phyloP scores from a whole-genome alignment of 1,140 invertebrate species.

The Rhizoglyphus robini region DNA sequence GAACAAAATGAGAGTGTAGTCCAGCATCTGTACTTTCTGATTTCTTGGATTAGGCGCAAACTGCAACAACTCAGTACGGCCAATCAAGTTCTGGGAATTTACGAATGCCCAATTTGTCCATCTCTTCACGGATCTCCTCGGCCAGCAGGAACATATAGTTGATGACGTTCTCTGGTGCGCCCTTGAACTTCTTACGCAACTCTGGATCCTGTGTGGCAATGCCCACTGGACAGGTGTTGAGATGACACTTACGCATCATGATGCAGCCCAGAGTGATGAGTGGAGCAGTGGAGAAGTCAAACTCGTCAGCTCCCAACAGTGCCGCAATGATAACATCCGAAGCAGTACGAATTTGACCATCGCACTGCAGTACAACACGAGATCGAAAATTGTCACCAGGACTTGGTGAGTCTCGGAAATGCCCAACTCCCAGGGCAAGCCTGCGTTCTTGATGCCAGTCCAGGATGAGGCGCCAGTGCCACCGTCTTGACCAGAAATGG shows the following conservation, averaged over 20 bases:
- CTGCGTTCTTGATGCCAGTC: slow-evolving; percentile 41
- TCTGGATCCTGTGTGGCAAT: slow-evolving; percentile 92
- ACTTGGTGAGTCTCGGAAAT: slow-evolving; percentile 42
- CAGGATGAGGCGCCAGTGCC: slow-evolving; percentile 41
- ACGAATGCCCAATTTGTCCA: slow-evolving; percentile 77
- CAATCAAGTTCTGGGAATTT: slow-evolving; percentile 85
- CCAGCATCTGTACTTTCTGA: slow-evolving; percentile 67
- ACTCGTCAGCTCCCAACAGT: slow-evolving; percentile 90
- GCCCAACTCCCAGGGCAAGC: slow-evolving; percentile 41
- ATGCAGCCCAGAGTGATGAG: slow-evolving; percentile 93
- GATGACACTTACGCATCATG: slow-evolving; percentile 99
- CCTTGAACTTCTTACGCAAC: slow-evolving; percentile 87
- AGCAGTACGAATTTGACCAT: slow-evolving; percentile 54
- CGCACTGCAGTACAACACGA: slow-evolving; percentile 36
- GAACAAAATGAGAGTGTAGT: slow-evolving; percentile 69
- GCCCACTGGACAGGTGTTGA: slow-evolving; percentile 98
- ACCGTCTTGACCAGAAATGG: slow-evolving; percentile 41
- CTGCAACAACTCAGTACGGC: slow-evolving; percentile 70
- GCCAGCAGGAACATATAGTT: slow-evolving; percentile 96
- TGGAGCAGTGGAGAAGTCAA: slow-evolving; percentile 96
- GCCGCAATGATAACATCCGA: slow-evolving; percentile 95
- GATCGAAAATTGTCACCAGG: slow-evolving; percentile 71
- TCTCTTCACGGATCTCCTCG: slow-evolving; percentile 76
- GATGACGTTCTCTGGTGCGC: slow-evolving; percentile 91
- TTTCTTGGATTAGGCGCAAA: slow-evolving; percentile 41